phyloP scores from a whole-genome alignment of 2,113 vertebrate species.

The Tringa solitaria region DNA sequence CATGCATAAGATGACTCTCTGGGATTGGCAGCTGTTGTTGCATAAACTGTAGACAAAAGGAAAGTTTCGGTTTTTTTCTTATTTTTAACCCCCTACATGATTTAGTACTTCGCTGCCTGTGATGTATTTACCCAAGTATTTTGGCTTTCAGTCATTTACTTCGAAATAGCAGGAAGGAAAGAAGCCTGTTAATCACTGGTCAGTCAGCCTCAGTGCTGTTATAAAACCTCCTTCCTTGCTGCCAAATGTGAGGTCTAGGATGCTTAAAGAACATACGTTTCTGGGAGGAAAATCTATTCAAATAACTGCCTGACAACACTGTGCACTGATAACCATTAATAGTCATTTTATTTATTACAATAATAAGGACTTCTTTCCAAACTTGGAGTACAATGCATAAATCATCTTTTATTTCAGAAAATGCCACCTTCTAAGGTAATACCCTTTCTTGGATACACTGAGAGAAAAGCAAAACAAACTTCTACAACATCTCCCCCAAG shows the following conservation, averaged over 20 bases:
- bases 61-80: background rate
- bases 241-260: background rate
- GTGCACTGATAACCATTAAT: background rate
- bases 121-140: background rate
- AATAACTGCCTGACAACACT: background rate
- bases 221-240: background rate
- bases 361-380: background rate
- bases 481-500: background rate
- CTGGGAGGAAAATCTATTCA: background rate
- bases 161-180: background rate
- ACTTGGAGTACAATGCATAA: background rate
- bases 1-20: conserved; percentile 93
- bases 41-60: conserved; percentile 80
- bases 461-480: background rate
- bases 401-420: background rate
- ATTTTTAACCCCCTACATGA: background rate
- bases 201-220: background rate
- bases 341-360: background rate
- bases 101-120: background rate
- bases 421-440: background rate
- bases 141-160: background rate
- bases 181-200: background rate
- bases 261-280: background rate
- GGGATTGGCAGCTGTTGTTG: conserved; percentile 91
- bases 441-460: background rate